Conservation (phyloP, 2,888 invertebrate species). For the Torymus tubicola region DNA sequence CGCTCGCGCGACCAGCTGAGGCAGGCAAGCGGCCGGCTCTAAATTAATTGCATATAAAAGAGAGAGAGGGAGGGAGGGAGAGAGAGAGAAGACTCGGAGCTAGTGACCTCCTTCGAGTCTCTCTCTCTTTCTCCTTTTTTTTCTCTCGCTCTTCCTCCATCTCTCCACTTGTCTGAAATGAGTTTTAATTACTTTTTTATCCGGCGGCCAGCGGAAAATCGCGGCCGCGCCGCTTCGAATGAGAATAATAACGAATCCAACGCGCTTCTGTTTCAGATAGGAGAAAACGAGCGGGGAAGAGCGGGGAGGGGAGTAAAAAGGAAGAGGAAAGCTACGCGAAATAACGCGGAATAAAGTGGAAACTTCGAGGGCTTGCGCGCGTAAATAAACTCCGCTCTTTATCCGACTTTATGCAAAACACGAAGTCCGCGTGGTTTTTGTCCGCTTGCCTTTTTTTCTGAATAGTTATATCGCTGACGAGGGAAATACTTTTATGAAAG, state of each 20-base stretch:
- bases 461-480: not conserved
- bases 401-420: not conserved
- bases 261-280: not conserved
- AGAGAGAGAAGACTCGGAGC: conserved; percentile 22
- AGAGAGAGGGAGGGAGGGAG: conserved; percentile 32
- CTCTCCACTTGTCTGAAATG: conserved; percentile 38
- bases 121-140: too few relatives aligned
- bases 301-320: not conserved
- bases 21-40: conserved; percentile 7
- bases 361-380: conserved; percentile 14
- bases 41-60: conserved; percentile 54
- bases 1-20: conserved; percentile 15
- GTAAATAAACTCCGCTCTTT: conserved; percentile 6
- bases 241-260: conserved; percentile 25
- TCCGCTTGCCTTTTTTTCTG: too few relatives aligned
- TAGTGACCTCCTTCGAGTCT: conserved; percentile 37
- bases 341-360: conserved; percentile 18
- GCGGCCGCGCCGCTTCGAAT: conserved; percentile 6
- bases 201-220: too few relatives aligned
- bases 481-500: conserved; percentile 19
- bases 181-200: conserved; percentile 54
- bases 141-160: too few relatives aligned
- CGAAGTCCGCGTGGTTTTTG: not conserved
- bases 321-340: not conserved
- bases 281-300: conserved; percentile 1